Percentiles rank a stretch among this genome's conserved stretches.
Evolutionary conservation across 1,140 invertebrate species (phyloP).

Genomic region (Drosophila subpulchrella): DNA sequence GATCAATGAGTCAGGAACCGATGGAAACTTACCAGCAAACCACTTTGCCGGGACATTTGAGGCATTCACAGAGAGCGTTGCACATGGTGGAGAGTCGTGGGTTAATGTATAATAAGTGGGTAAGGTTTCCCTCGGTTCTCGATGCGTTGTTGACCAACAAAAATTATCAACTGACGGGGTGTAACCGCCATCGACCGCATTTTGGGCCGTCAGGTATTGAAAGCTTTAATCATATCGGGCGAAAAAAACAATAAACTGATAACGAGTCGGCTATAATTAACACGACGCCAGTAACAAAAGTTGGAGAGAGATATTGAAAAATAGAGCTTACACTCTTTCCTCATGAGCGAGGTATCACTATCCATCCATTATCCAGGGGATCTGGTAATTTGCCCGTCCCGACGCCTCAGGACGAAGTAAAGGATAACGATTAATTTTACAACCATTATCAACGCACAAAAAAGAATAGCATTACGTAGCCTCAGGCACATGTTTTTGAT

Average conservation of each 20-base stretch:
- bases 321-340: conserved; percentile 19
- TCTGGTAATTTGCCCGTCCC: not conserved
- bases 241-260: conserved; percentile 56
- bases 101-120: conserved; percentile 13
- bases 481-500: too few species aligned
- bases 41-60: conserved; percentile 78
- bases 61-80: conserved; percentile 71
- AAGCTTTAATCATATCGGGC: conserved; percentile 77
- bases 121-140: conserved; percentile 8
- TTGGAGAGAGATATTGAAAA: conserved; percentile 14
- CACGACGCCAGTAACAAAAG: conserved; percentile 20
- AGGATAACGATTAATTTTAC: not conserved
- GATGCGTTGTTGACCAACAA: conserved; percentile 47
- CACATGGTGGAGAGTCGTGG: conserved; percentile 58
- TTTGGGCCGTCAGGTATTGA: conserved; percentile 42
- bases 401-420: not conserved
- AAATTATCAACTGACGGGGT: conserved; percentile 64
- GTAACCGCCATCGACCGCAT: conserved; percentile 18
- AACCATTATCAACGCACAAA: not conserved
- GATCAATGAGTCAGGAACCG: conserved; percentile 37
- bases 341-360: not conserved
- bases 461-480: too few species aligned
- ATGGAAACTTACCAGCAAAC: conserved; percentile 74
- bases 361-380: not conserved
- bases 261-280: conserved; percentile 63